These are phyloP conservation scores for Aurelia aurita complex sp. Pacific DNA, from an alignment of 30 jellyfish, hydroid and myxozoan species.

Conservation along the genomic window DNA sequence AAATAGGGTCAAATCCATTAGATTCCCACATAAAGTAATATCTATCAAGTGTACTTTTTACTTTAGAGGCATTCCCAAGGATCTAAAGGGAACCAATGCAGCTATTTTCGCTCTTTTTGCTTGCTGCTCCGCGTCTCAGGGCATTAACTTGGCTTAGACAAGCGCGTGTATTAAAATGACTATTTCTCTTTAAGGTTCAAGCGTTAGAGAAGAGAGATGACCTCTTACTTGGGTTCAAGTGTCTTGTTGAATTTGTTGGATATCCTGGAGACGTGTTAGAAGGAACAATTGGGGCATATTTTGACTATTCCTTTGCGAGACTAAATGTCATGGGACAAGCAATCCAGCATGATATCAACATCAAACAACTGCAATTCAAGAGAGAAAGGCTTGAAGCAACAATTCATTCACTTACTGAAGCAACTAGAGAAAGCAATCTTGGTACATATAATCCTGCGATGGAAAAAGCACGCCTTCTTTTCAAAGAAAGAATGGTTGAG, in stretches of 20 bases:
- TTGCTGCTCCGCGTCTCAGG: too few species aligned
- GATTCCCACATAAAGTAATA: too few species aligned
- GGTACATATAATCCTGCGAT: background rate
- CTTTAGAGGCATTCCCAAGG: too few species aligned
- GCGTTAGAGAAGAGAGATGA: constrained; percentile 16
- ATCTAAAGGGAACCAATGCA: too few species aligned
- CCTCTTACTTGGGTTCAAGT: constrained; percentile 1
- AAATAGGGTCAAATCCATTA: too few species aligned
- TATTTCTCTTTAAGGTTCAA: background rate
- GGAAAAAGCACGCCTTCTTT: constrained; percentile 1
- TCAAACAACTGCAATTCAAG: background rate
- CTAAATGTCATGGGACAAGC: background rate
- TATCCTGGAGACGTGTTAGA: constrained; percentile 13
- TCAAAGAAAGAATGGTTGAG: background rate
- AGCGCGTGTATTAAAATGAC: too few species aligned
- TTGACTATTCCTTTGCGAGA: constrained; percentile 2
- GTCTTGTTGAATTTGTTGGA: constrained; percentile 15
- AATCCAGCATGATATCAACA: constrained; percentile 4
- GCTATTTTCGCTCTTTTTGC: too few species aligned
- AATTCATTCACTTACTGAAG: background rate
- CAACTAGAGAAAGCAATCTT: constrained; percentile 1
- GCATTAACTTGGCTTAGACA: too few species aligned
- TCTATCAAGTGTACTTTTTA: too few species aligned
- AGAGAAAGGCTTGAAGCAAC: background rate
- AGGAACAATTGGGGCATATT: constrained; percentile 26